Base-by-base conservation (phyloP, 2,113 vertebrate species). In the Amphiprion ocellaris region DNA sequence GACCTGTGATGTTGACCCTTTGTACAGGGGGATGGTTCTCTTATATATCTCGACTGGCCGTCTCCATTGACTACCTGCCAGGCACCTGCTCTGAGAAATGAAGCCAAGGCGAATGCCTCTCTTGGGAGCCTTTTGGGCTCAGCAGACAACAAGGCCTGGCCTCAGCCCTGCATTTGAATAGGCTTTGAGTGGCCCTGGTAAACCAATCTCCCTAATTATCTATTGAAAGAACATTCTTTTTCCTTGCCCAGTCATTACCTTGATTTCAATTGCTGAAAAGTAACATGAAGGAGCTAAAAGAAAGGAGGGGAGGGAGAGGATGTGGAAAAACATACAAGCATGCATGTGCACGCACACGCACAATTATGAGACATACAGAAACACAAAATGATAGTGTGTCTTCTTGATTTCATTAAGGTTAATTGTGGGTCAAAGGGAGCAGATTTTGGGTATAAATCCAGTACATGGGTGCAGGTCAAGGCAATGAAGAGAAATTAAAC, bases 141-240 rank as follows among this genome's bases (percentile, higher is more conserved):
- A 63, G 88, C 92, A 93, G 87, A 94, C 89, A 92, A 94, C 93
- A 90, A 92, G 89, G 90, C 89, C 83, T 89, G 83, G 94, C 81
- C 94, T 86, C 69, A 93, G 90, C 89, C 90, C 81, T 90, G 87
- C 89, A 90, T 94, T 78, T 95, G 92, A 95, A 94, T 89, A 89
- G 94, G 84, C 89, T 92, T 91, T 91, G 93, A 95, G 93, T 94
- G 91, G 93, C 75, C 85, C 92, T 92, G 88, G 92, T 91, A 96
- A 97, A 95, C 96, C 96, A 97, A 97, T 98, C 95, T 96, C 95
- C 93, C 96, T 97, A 97, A 98, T 97, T 96, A 97, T 96, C 94
- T 95, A 94, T 93, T 92, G 88, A 94, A 93, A 95, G 94, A 93
- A 96, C 90, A 94, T 96, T 95, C 93, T 95, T 93, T 91, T 63